These are phyloP conservation scores for Chiloscyllium plagiosum DNA, from an alignment of 2,113 vertebrate species.

Conservation along the genomic window DNA sequence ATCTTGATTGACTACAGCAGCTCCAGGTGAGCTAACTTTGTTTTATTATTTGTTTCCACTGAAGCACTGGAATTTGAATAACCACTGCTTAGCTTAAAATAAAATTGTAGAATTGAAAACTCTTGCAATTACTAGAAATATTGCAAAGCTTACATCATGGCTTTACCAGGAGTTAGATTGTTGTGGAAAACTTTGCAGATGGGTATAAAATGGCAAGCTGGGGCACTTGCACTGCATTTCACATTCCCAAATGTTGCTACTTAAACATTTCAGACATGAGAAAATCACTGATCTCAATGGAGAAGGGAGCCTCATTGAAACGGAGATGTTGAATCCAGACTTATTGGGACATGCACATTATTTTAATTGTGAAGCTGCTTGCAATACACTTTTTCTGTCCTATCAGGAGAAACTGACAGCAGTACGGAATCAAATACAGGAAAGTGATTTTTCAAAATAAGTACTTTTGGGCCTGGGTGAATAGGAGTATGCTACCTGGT, in stretches of 20 bases:
- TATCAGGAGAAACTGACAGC: background rate
- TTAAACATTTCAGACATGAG: background rate
- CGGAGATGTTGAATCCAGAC: background rate
- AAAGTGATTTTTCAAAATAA: background rate
- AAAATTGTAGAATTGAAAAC: background rate
- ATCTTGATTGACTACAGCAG: too few relatives aligned
- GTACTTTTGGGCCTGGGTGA: background rate
- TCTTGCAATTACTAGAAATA: slow-evolving; percentile 1
- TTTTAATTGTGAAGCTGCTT: background rate
- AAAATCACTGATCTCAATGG: background rate
- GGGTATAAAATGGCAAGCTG: background rate
- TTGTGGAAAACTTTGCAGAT: background rate
- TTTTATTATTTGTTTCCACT: background rate
- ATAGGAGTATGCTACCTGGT: background rate
- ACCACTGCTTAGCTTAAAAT: background rate
- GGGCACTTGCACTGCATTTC: background rate
- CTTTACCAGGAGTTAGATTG: background rate
- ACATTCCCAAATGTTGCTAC: background rate
- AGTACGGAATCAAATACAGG: background rate
- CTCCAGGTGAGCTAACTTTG: too few relatives aligned
- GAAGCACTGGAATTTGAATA: background rate
- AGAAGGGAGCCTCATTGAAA: background rate
- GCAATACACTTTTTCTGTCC: background rate
- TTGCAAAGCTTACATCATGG: background rate
- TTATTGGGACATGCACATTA: background rate